These are phyloP conservation scores for Hydraecia micacea DNA, from an alignment of 2,888 invertebrate species.

Conservation along the genomic window DNA sequence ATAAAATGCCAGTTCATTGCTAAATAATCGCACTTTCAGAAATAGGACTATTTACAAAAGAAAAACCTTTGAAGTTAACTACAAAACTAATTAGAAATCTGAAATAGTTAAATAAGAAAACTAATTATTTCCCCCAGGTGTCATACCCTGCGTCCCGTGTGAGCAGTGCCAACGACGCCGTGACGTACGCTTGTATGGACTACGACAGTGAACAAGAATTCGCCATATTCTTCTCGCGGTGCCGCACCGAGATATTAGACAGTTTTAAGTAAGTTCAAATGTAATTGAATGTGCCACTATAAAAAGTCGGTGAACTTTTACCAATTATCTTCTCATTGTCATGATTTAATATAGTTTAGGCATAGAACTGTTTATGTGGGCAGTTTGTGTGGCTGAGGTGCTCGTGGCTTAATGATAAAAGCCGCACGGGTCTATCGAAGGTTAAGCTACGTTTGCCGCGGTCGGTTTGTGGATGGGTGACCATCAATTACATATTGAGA, in stretches of 20 bases:
- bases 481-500: too few relatives aligned
- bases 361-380: not conserved
- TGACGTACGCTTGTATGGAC: slow-evolving; percentile 94
- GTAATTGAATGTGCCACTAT: not conserved
- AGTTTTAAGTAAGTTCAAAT: slow-evolving; percentile 89
- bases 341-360: not conserved
- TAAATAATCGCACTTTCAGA: too few relatives aligned
- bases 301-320: not conserved
- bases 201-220: slow-evolving; percentile 98
- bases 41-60: too few relatives aligned
- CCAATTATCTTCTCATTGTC: not conserved
- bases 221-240: slow-evolving; percentile 94
- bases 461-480: too few relatives aligned
- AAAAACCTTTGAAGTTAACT: too few relatives aligned
- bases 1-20: too few relatives aligned
- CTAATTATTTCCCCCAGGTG: slow-evolving; percentile 76
- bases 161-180: slow-evolving; percentile 87
- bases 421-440: too few relatives aligned
- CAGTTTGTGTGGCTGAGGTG: too few relatives aligned
- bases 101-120: too few relatives aligned
- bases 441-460: too few relatives aligned
- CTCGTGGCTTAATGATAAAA: too few relatives aligned
- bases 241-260: slow-evolving; percentile 95
- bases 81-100: too few relatives aligned
- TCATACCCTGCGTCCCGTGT: slow-evolving; percentile 91